These are phyloP conservation scores for Natator depressus DNA, from an alignment of 2,113 vertebrate species.

Conservation along the genomic window DNA sequence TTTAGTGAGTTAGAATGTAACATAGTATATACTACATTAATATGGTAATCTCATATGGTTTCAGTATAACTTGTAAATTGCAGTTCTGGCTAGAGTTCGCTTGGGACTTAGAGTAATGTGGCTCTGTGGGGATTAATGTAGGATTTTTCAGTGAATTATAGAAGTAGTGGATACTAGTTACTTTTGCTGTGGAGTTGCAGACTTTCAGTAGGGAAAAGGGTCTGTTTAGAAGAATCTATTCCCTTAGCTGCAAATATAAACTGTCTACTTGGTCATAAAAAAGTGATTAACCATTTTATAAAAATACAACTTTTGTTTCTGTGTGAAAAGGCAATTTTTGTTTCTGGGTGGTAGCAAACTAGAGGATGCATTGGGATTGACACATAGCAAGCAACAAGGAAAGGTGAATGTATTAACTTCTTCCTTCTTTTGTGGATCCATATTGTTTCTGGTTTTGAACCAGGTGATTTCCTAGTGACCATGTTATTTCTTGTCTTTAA, in stretches of 20 bases:
- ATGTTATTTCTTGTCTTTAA: not conserved
- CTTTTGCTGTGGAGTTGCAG: constrained; percentile 42
- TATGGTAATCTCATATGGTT: not conserved
- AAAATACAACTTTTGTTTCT: not conserved
- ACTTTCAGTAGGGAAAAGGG: constrained; percentile 8
- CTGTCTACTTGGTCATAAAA: constrained; percentile 6
- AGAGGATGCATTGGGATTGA: not conserved
- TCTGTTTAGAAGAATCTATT: constrained; percentile 45
- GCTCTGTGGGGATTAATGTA: not conserved
- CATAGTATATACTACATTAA: not conserved
- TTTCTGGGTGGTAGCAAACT: not conserved
- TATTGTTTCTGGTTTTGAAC: constrained; percentile 28
- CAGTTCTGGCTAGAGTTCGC: not conserved
- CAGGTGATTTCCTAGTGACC: not conserved
- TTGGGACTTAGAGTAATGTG: not conserved
- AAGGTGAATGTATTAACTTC: not conserved
- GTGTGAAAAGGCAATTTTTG: not conserved
- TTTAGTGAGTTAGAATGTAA: not conserved
- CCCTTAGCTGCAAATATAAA: constrained; percentile 52
- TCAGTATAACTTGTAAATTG: not conserved
- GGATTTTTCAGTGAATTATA: not conserved
- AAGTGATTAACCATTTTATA: constrained; percentile 2
- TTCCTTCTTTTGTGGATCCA: not conserved
- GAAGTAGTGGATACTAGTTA: constrained; percentile 25
- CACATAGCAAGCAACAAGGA: not conserved